Evolutionary conservation across 2,797 vertebrate species (phyloP), one percentile per base, ranked within the genome.

Genomic region (Tiaroga cobitis): DNA sequence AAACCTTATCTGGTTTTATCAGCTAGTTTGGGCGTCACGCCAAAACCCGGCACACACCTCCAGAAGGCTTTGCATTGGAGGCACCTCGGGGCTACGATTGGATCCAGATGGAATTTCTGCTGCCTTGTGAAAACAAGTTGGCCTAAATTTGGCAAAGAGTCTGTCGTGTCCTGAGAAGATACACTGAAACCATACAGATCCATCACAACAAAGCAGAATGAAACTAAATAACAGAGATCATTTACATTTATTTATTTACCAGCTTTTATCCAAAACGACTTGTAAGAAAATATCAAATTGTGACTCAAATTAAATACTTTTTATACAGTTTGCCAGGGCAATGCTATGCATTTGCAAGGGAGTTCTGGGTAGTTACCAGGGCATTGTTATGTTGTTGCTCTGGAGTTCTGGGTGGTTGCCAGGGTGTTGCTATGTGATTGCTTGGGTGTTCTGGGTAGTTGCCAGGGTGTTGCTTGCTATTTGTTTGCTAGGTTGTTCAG

Each of bases 1-100:
- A 88, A 89, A 83, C 76, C 85, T 90, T 90, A 91, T 92, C 90
- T 87, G 87, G 84, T 89, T 92, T 89, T 91, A 91, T 92, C 90
- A 87, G 87, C 86, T 82, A 83, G 87, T 89, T 89, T 86, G 87
- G 88, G 89, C 86, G 46, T 67, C 29, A 19, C 13, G 85, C 90
- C 91, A 89, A 89, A 81, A 77, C 73, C 54, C 61, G 46, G 83
- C 81, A 79, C 84, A 88, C 83, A 85, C 83, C 87, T 87, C 79
- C 85, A 85, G 74, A 87, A 73, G 41, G 80, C 72, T 89, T 69
- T 54, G 34, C 39, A 87, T 46, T 81, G 73, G 75, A 88, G 83
- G 84, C 84, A 85, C 84, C 88, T 89, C 79, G 19, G 78, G 77
- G 83, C 69, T 49, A 43, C 86, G 88, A 91, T 91, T 76, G 73